These are phyloP conservation scores for Cheilosia soror DNA, from an alignment of 2,888 invertebrate genomes.

Conservation along the genomic window DNA sequence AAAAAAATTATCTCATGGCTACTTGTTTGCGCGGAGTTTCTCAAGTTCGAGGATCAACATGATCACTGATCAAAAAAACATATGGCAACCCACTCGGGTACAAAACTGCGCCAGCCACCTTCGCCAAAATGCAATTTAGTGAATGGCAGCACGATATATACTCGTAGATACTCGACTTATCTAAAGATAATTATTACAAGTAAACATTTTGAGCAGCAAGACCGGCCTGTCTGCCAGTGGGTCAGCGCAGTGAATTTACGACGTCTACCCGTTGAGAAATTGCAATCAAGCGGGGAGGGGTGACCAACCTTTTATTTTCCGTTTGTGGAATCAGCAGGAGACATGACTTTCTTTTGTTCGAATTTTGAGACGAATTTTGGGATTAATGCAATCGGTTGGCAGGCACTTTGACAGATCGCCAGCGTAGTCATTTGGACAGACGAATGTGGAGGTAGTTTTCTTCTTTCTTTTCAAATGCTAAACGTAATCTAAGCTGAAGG, in stretches of 20 bases:
- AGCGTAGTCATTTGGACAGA: conserved; percentile 49
- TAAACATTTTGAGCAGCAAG: conserved; percentile 55
- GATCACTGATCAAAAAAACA: conserved; percentile 3
- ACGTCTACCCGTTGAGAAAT: conserved; percentile 62
- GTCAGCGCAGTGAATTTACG: conserved; percentile 56
- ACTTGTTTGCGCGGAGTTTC: conserved; percentile 9
- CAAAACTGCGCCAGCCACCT: neutral
- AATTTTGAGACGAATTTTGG: conserved; percentile 48
- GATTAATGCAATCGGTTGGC: conserved; percentile 47
- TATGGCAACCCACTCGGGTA: conserved; percentile 29
- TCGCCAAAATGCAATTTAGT: conserved; percentile 21
- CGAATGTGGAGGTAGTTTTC: conserved; percentile 35
- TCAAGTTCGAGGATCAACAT: conserved; percentile 57
- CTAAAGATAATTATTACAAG: conserved; percentile 52
- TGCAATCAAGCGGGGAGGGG: conserved; percentile 53
- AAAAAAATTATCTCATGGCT: conserved; percentile 23
- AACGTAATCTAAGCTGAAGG: conserved; percentile 32
- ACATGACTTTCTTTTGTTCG: conserved; percentile 54
- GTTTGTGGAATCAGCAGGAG: conserved; percentile 48
- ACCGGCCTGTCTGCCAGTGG: conserved; percentile 50
- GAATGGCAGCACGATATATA: conserved; percentile 28
- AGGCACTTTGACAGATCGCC: conserved; percentile 57
- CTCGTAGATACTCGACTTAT: conserved; percentile 52
- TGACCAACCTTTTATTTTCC: conserved; percentile 41
- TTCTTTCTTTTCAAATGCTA: conserved; percentile 49